Evolutionary conservation across 1,140 invertebrate species (phyloP).

Genomic region (Penaeus vannamei): DNA sequence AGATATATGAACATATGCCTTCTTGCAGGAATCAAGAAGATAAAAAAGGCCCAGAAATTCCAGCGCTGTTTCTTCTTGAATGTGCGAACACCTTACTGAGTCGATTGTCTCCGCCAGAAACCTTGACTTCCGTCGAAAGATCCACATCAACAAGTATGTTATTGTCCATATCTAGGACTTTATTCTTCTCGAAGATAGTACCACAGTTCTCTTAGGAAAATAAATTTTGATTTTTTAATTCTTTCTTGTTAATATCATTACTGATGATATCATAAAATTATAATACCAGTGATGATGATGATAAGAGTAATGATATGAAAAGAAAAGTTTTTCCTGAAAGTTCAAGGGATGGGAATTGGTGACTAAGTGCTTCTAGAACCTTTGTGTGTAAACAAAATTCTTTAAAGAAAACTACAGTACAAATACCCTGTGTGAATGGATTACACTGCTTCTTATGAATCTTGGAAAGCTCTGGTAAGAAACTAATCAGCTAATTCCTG

Average conservation of each 20-base stretch:
- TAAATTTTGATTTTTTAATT: not conserved
- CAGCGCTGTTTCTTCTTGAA: slow-evolving; percentile 85
- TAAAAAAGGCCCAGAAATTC: slow-evolving; percentile 71
- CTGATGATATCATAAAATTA: too few relatives aligned
- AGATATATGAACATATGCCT: not conserved
- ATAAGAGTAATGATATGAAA: too few relatives aligned
- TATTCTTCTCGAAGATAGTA: too few relatives aligned
- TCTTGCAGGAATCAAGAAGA: slow-evolving; percentile 41
- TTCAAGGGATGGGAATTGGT: too few relatives aligned
- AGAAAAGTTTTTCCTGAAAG: not conserved
- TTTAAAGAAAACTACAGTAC: too few relatives aligned
- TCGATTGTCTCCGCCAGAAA: slow-evolving; percentile 79
- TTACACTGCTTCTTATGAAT: too few relatives aligned
- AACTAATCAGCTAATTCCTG: too few relatives aligned
- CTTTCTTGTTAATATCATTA: not conserved
- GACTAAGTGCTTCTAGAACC: too few relatives aligned
- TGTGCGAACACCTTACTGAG: slow-evolving; percentile 88
- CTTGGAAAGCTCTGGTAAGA: too few relatives aligned
- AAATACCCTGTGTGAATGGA: too few relatives aligned
- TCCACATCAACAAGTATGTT: slow-evolving; percentile 7
- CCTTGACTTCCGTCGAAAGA: slow-evolving; percentile 1
- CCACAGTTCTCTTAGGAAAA: not conserved
- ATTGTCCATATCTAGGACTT: not conserved
- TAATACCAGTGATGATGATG: too few relatives aligned
- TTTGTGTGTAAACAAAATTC: too few relatives aligned